Evolutionary conservation across 2,113 vertebrate genomes (phyloP).

Genomic region (Vidua macroura): DNA sequence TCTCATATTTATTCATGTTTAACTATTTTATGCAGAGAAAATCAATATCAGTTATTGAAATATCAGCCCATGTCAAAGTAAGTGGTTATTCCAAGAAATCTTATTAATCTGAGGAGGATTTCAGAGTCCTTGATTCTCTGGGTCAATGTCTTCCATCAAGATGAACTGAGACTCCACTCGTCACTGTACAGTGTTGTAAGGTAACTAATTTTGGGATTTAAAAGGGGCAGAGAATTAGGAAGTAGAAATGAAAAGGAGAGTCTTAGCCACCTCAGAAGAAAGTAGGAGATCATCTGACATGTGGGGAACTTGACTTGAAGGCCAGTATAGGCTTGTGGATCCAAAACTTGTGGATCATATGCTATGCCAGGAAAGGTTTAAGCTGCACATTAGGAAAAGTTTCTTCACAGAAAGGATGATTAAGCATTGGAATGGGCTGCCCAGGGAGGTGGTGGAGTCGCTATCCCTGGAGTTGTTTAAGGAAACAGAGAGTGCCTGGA

Average conservation of each 20-base stretch:
- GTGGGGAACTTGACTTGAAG: not conserved
- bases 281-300: not conserved
- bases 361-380: not conserved
- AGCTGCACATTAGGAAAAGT: not conserved
- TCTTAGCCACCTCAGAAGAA: not conserved
- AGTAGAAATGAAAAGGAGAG: not conserved
- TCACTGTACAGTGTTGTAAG: no score
- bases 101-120: not conserved
- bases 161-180: not conserved
- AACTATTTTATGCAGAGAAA: not conserved
- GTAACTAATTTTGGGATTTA: not conserved
- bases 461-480: not conserved
- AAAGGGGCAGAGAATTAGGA: not conserved
- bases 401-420: not conserved
- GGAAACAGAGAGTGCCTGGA: not conserved
- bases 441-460: not conserved
- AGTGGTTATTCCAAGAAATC: not conserved
- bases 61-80: not conserved
- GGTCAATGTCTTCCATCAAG: not conserved
- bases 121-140: not conserved
- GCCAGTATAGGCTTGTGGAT: not conserved
- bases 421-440: not conserved
- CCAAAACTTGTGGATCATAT: not conserved
- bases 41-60: not conserved
- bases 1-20: not conserved